A percentile compares a stretch with the other conserved stretches of the same genome.
Conservation (phyloP, 2,113 vertebrate species). For the Buteo buteo region DNA sequence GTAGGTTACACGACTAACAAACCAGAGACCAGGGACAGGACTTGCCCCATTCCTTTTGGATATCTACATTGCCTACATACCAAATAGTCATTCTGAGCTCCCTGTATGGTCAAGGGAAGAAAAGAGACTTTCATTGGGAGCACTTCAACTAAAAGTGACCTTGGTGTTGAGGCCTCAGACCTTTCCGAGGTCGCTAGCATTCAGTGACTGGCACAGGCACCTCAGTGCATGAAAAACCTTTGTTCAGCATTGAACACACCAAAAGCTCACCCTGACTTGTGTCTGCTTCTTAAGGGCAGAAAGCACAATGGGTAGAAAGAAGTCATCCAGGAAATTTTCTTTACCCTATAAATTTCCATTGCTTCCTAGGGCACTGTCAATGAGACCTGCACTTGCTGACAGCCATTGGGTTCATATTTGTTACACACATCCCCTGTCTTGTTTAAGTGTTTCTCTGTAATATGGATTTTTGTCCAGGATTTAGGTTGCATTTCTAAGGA, state of each 20-base stretch:
- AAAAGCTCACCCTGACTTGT: neutral
- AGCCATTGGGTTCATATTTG: neutral
- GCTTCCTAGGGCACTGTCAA: neutral
- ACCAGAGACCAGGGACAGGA: neutral
- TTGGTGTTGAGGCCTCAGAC: neutral
- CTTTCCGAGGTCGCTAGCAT: neutral
- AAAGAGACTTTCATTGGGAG: neutral
- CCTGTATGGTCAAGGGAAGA: neutral
- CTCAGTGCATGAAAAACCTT: neutral
- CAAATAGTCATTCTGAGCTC: neutral
- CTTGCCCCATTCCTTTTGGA: neutral
- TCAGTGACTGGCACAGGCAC: neutral
- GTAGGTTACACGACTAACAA: neutral
- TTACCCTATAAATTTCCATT: neutral
- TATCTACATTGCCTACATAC: neutral
- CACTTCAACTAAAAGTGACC: neutral
- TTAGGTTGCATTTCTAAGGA: neutral
- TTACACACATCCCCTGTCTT: neutral
- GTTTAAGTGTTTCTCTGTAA: neutral
- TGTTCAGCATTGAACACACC: neutral
- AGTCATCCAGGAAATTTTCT: neutral
- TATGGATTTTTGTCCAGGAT: neutral
- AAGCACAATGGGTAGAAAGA: neutral
- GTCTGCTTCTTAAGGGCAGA: neutral
- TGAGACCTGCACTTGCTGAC: neutral